Evolutionary conservation across 2,113 vertebrate genomes (phyloP).

Genomic region (Platanista minor): DNA sequence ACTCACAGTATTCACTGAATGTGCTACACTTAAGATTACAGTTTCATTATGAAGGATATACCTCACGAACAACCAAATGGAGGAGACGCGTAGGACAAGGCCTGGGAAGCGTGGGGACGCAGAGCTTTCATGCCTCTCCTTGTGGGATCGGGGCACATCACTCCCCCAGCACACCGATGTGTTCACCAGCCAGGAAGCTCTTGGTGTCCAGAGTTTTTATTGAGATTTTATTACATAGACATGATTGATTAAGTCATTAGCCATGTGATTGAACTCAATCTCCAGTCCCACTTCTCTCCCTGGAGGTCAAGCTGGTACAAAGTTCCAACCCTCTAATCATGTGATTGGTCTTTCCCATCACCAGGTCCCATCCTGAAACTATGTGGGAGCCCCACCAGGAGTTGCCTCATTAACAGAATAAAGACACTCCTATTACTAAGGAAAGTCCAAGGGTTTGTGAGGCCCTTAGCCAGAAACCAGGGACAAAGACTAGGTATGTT

Average conservation of each 20-base stretch:
- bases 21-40: background rate
- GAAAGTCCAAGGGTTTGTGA: background rate
- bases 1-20: background rate
- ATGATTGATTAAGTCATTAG: background rate
- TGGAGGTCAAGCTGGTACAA: background rate
- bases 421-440: background rate
- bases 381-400: background rate
- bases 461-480: background rate
- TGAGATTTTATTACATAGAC: background rate
- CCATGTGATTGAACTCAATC: background rate
- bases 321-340: background rate
- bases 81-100: background rate
- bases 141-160: background rate
- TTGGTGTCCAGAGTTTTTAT: background rate
- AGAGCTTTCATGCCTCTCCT: background rate
- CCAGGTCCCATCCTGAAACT: background rate
- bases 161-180: background rate
- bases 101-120: rapidly evolving
- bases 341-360: background rate
- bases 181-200: background rate
- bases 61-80: background rate
- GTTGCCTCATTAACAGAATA: background rate
- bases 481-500: background rate
- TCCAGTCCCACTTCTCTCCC: background rate
- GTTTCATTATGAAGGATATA: background rate